Conservation (phyloP, 2,888 invertebrate species). For the Chydorus sphaericus region DNA sequence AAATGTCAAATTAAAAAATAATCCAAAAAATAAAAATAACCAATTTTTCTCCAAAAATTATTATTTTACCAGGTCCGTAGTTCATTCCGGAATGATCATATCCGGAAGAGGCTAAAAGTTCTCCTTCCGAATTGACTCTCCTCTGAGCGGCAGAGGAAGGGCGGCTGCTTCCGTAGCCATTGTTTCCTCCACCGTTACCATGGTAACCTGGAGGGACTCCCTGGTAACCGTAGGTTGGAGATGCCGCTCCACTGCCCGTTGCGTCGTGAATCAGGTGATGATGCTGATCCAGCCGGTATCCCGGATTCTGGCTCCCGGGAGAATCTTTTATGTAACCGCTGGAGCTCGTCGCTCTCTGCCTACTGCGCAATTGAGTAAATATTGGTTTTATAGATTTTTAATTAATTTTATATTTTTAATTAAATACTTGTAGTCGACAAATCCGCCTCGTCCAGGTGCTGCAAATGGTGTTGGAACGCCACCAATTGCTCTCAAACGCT, state of each 20-base stretch:
- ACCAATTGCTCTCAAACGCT: slow-evolving; percentile 64
- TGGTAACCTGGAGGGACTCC: no score
- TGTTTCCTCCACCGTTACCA: no score
- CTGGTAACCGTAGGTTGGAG: slow-evolving; percentile 2
- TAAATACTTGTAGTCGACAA: slow-evolving; percentile 1
- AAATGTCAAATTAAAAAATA: no score
- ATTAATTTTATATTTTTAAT: neutral
- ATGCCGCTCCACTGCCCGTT: neutral
- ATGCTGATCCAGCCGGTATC: neutral
- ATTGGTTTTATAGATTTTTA: no score
- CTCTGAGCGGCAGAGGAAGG: slow-evolving; percentile 9
- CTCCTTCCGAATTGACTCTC: slow-evolving; percentile 7
- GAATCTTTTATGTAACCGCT: neutral
- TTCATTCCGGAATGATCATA: neutral
- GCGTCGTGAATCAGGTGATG: no score
- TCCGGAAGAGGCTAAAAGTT: neutral
- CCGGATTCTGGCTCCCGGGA: neutral
- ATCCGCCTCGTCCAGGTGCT: slow-evolving; percentile 29
- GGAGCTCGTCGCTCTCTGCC: neutral
- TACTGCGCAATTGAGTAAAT: no score
- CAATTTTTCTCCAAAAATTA: no score
- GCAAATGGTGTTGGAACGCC: slow-evolving; percentile 80
- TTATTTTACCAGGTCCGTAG: no score
- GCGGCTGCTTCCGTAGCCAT: neutral
- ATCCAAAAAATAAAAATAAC: no score